phyloP scores from a whole-genome alignment of 2,888 invertebrate genomes.

The Alloscopus bannaensis region DNA sequence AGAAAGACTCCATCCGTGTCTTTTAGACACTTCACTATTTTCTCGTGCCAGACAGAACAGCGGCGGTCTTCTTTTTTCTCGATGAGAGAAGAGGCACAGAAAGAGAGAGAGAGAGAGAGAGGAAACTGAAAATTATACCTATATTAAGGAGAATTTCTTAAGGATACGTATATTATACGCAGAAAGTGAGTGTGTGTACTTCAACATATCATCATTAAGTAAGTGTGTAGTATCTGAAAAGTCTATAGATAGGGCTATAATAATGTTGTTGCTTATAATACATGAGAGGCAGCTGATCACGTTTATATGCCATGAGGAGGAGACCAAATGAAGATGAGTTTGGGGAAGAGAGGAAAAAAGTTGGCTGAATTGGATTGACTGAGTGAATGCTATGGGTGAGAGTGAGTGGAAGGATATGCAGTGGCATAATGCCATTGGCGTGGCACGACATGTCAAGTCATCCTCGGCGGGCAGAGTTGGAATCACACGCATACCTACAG shows the following conservation, averaged over 20 bases:
- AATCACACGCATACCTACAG: background rate
- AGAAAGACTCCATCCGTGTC: constrained; percentile 35
- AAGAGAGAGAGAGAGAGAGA: too few relatives aligned
- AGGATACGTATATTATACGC: too few relatives aligned
- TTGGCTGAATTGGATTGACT: constrained; percentile 50
- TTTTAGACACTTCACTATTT: constrained; percentile 4
- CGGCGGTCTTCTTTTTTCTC: constrained; percentile 36
- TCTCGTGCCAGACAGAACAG: constrained; percentile 40
- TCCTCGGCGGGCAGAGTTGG: constrained; percentile 34
- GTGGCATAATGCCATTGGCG: constrained; percentile 66
- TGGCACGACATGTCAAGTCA: constrained; percentile 64
- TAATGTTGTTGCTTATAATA: too few relatives aligned
- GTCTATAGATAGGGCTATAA: background rate
- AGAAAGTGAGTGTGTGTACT: background rate
- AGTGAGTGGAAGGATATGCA: constrained; percentile 55
- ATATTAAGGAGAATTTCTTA: too few relatives aligned
- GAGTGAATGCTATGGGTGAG: constrained; percentile 22
- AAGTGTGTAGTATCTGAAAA: too few relatives aligned
- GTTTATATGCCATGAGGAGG: constrained; percentile 22
- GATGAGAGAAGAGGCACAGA: constrained; percentile 1
- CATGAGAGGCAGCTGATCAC: constrained; percentile 17
- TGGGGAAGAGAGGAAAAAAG: constrained; percentile 31
- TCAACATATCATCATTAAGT: background rate
- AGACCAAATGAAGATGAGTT: constrained; percentile 31
- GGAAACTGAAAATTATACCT: too few relatives aligned